Base-by-base conservation (phyloP, 2,888 invertebrate genomes). In the Furcula furcula region DNA sequence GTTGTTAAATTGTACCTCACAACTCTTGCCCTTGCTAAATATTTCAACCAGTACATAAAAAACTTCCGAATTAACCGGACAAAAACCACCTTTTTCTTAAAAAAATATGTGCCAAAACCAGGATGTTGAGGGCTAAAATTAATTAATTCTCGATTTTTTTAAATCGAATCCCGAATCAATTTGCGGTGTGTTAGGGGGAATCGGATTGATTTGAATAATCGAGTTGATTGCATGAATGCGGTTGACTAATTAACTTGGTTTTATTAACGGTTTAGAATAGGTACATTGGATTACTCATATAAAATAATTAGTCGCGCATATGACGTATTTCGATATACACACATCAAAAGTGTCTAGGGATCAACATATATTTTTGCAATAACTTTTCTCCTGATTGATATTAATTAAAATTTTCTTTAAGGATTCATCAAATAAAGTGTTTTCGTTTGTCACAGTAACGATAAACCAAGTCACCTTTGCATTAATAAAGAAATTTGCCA, bases 141-240 rank as follows among this genome's bases (percentile, higher is more conserved):
- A 30, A 40, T 42, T 45, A 40, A 37, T 26, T 29, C 43, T 39
- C 40, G 31, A 44, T 54, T 61, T 55, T n/a, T n/a, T 55, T 50
- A 33, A 55, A 29, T 43, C 32, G 31, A 43, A 46, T 48, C 49
- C 43, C 30, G 36, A 52, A 54, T 46, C 50, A 55, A 59, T 60
- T 38, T 43, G 28, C 11, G 36, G 34, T 31, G 49, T 4, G 47
- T 52, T 51, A 38, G 58, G 58, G 57, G 39, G 42, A 37, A 30
- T 43, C 26, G 28, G 11, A 36, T 36, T 46, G 34, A 57, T 50
- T 57, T 59, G 55, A 55, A 55, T 59, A 61, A 50, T 50, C 36
- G 31, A 43, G 36, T 9, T 55, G 45, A 55, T 55, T 51, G 55
- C 40, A 34, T 14, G 39, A 34, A 42, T 39, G 56, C 37, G 59